These are phyloP conservation scores for Sebastiscus albofasciatus DNA, from an alignment of 2,797 vertebrate species.

Conservation along the genomic window DNA sequence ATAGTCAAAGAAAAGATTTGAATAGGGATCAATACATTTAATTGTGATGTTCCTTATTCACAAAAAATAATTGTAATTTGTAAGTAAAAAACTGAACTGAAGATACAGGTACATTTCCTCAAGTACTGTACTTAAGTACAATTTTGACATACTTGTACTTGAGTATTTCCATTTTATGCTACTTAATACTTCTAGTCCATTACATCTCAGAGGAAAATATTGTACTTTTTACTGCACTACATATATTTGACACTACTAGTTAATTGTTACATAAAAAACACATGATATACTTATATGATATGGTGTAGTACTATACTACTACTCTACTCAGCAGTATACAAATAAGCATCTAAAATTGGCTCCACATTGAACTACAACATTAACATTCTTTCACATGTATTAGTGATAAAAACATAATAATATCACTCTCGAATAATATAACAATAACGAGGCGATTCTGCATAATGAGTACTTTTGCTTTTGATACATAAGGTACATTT, in stretches of 20 bases:
- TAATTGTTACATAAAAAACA: neutral
- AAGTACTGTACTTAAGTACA: neutral
- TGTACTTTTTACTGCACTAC: neutral
- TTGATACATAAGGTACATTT: too few species aligned
- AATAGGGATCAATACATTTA: neutral
- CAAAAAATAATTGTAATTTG: neutral
- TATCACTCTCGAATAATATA: neutral
- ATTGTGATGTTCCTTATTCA: neutral
- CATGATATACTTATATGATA: neutral
- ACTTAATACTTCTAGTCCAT: neutral
- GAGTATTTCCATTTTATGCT: neutral
- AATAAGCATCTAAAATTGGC: neutral
- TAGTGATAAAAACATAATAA: neutral
- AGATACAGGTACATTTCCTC: neutral
- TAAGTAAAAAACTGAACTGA: neutral
- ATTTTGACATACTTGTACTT: neutral
- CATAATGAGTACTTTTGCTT: neutral
- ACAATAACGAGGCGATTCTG: neutral
- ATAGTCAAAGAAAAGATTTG: rapidly evolving
- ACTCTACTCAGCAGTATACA: neutral
- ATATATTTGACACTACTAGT: neutral
- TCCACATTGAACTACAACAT: neutral
- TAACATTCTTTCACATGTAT: neutral
- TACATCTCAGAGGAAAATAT: neutral
- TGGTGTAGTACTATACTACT: neutral